Percentiles rank a stretch among this genome's conserved stretches.
phyloP scores from a whole-genome alignment of 2,888 invertebrate species.

The Melitaea athalia region DNA sequence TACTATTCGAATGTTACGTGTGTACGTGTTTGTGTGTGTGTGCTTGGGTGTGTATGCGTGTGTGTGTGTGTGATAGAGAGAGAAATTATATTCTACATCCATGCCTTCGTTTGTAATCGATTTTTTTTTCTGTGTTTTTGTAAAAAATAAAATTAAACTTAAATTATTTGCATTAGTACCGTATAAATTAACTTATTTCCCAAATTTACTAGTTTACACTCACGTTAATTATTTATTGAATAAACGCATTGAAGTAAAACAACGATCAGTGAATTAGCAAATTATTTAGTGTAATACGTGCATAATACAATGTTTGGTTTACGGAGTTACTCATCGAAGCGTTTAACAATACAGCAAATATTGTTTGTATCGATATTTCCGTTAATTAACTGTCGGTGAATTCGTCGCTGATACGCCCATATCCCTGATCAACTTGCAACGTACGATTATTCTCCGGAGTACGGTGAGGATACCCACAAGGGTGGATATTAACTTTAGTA shows the following conservation, averaged over 20 bases:
- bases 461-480: too few species aligned
- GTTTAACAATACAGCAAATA: constrained; percentile 2
- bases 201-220: constrained; percentile 1
- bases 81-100: too few species aligned
- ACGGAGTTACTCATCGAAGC: background rate
- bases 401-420: background rate
- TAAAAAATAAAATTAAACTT: background rate
- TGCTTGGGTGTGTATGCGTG: too few species aligned
- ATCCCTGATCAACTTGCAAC: constrained; percentile 10
- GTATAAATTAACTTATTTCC: background rate
- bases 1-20: too few species aligned
- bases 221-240: background rate
- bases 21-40: too few species aligned
- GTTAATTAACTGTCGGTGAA: background rate
- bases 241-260: background rate
- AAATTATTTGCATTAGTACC: background rate
- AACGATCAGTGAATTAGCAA: background rate
- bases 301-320: constrained; percentile 3
- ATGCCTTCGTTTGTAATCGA: too few species aligned
- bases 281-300: constrained; percentile 5
- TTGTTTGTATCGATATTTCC: background rate
- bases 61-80: too few species aligned
- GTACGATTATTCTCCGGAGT: background rate
- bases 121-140: too few species aligned
- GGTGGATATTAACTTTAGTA: too few species aligned